phyloP scores from a whole-genome alignment of 2,797 vertebrate genomes.

The Austrolebias charrua region DNA sequence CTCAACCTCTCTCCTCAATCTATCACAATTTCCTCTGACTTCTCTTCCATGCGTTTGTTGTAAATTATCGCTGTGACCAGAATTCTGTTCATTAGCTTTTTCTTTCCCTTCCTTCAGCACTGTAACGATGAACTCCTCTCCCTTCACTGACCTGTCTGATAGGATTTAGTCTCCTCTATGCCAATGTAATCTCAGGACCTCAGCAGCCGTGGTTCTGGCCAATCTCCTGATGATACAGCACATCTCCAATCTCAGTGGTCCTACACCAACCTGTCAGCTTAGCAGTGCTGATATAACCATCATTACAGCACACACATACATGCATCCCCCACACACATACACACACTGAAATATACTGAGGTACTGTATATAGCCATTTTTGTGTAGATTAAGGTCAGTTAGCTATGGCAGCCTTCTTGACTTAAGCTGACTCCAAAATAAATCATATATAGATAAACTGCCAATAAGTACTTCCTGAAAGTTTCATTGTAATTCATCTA shows the following conservation, averaged over 20 bases:
- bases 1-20: slow-evolving; percentile 20
- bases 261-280: slow-evolving; percentile 52
- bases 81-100: slow-evolving; percentile 73
- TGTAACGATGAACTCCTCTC: slow-evolving; percentile 60
- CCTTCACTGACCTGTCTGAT: slow-evolving; percentile 80
- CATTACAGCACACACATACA: slow-evolving; percentile 45
- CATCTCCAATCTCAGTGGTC: slow-evolving; percentile 47
- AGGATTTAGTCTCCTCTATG: slow-evolving; percentile 70
- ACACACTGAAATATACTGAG: too few species aligned
- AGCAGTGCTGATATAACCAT: slow-evolving; percentile 41
- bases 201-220: slow-evolving; percentile 70
- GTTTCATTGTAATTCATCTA: too few species aligned
- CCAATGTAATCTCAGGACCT: slow-evolving; percentile 79
- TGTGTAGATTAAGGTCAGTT: too few species aligned
- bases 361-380: too few species aligned
- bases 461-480: too few species aligned
- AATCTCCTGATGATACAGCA: slow-evolving; percentile 66
- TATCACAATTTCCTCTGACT: slow-evolving; percentile 30
- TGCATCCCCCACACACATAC: too few species aligned
- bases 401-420: too few species aligned
- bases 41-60: slow-evolving; percentile 38
- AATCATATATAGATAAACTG: too few species aligned
- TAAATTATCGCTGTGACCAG: slow-evolving; percentile 61
- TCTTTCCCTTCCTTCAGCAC: slow-evolving; percentile 61
- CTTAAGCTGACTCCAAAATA: too few species aligned